Evolutionary conservation across 2,888 invertebrate genomes (phyloP), one percentile per base, ranked within the genome.

Genomic region (Apamea monoglypha): DNA sequence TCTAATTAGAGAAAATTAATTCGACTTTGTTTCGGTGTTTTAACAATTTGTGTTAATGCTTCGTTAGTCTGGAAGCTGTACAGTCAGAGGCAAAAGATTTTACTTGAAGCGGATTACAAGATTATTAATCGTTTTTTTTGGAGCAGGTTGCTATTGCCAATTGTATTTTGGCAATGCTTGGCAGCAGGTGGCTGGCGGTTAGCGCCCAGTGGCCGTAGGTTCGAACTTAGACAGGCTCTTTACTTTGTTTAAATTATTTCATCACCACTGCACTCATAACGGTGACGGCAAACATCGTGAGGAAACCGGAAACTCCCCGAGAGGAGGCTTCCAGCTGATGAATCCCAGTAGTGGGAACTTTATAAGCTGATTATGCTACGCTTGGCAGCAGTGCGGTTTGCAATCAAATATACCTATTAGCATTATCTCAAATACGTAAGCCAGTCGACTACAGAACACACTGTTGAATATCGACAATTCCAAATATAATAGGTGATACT

Each of bases 1-100:
- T 80, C 78, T 89, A 87, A 88, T 88, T 87, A 89, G 88, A 44
- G 80, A 80, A 87, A 85, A 87, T 89, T 86, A 87, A 88, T 87
- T 85, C 82, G 71, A 86, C 78, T 85, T 86, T 87, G 87, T 88
- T 88, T 81, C 76, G 84, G 81, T 79, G 79, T 82, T 84, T 88
- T 64, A 82, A 86, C 82, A 82, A 84, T 87, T 88, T 87, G 90
- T 84, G 82, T 83, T 84, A 83, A 85, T 72, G 86, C 83, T 90
- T 89, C 83, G 90, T 90, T 88, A 88, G 82, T 10, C 72, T 69
- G 73, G 68, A 74, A 59, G 72, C 75, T 78, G 84, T 74, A 80
- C 76, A 76, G 50, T 76, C 67, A 56, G 53, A 29, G 16, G 40
- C 32, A 74, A 67, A 82, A 44, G 32, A 47, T 86, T 73, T 67